Evolutionary conservation across 1,140 invertebrate genomes (phyloP), one percentile per base, ranked within the genome.

Genomic region (Psilanteris sp.): DNA sequence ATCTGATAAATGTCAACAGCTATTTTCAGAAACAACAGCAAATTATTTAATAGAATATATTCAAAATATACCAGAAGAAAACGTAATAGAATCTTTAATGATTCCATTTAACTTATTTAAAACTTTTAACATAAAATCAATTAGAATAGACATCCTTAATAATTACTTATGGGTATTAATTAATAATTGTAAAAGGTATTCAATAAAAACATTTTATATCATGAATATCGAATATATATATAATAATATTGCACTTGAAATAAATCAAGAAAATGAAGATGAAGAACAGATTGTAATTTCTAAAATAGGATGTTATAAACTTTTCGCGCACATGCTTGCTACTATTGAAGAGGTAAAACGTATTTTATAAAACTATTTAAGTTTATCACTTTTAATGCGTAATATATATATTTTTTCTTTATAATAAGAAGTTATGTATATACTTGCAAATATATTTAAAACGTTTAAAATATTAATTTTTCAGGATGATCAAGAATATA

Each of bases 261-360:
- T 75, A 9, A 22, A 71, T 39, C 5, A 1, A 15, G 22, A 8
- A 8, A 41, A 6, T 1, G 43, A 54, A 1, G 80, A 84, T 13
- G 36, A 61, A n/a, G 74, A 73, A n/a, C 67, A 67, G n/a, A 13
- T 72, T 0, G 64, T 85, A 5, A 66, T 86, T 11, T 84, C 87
- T 10, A 85, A 83, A 39, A 85, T 86, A 6, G 83, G 81, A 11
- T 79, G 79, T 22, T 89, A 81, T 22, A 73, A 83, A 57, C 64
- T 89, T 8, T 37, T 88, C 7, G 81, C 81, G 16, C 50, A 81
- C 7, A 73, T 89, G 79, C 83, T 86, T n/a, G 62, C 61, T 2
- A 68, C 31, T 41, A 48, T 78, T 27, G 54, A 70, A 11, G 18
- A 62, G 46, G 61, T 75, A 61, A 59, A 11, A 27, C 26, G 5